phyloP scores from a whole-genome alignment of 2,888 invertebrate genomes.

The Oegoconia quadripuncta region DNA sequence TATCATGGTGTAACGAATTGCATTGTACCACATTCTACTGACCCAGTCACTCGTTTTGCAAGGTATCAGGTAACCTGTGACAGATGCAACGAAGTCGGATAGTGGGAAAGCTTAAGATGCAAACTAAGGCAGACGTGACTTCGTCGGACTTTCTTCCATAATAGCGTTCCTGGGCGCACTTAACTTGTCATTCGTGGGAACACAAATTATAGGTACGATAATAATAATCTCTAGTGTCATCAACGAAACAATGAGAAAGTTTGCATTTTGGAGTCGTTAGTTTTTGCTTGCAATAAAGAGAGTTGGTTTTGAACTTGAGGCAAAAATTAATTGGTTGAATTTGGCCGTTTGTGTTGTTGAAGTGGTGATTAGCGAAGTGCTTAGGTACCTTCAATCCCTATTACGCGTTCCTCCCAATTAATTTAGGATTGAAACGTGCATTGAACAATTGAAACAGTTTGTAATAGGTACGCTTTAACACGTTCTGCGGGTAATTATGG shows the following conservation, averaged over 20 bases:
- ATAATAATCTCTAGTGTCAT: constrained; percentile 42
- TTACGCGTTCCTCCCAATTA: constrained; percentile 53
- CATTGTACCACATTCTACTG: constrained; percentile 42
- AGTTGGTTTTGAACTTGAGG: constrained; percentile 20
- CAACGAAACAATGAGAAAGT: constrained; percentile 50
- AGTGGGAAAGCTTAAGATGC: constrained; percentile 65
- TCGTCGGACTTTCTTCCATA: constrained; percentile 64
- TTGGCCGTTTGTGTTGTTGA: constrained; percentile 33
- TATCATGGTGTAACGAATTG: constrained; percentile 26
- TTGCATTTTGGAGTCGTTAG: constrained; percentile 23
- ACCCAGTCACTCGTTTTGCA: constrained; percentile 62
- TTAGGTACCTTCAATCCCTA: constrained; percentile 53
- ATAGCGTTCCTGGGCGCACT: constrained; percentile 55
- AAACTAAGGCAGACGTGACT: constrained; percentile 74
- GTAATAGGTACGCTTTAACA: constrained; percentile 54
- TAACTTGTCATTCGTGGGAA: constrained; percentile 73
- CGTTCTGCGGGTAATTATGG: constrained; percentile 63
- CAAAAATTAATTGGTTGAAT: constrained; percentile 44
- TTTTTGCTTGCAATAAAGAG: constrained; percentile 16
- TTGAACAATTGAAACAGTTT: constrained; percentile 55
- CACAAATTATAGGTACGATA: constrained; percentile 53
- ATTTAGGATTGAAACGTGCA: constrained; percentile 56
- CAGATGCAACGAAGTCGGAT: constrained; percentile 64
- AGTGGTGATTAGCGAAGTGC: constrained; percentile 58
- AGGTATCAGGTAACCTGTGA: constrained; percentile 61